phyloP scores from a whole-genome alignment of 2,113 vertebrate genomes.

The Myanophis thanlyinensis region DNA sequence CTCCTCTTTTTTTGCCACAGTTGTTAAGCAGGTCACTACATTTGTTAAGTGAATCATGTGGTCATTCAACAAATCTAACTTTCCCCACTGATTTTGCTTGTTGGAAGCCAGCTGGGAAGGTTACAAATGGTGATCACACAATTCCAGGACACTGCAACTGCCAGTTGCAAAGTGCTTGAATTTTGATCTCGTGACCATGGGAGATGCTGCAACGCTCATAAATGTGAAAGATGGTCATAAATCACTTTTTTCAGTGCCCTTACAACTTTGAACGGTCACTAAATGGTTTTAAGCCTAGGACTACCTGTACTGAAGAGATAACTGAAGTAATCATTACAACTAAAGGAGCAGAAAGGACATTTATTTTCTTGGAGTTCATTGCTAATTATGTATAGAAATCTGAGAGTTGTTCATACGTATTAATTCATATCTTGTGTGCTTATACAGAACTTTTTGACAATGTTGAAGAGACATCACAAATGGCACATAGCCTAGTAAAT shows the following conservation, averaged over 20 bases:
- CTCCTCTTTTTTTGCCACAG: not conserved
- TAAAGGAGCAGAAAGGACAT: not conserved
- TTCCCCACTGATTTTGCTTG: not conserved
- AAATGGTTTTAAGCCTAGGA: not conserved
- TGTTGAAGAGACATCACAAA: constrained; percentile 81
- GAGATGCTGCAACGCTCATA: not conserved
- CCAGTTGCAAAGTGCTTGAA: not conserved
- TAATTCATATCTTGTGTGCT: not conserved
- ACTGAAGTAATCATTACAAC: not conserved
- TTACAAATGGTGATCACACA: not conserved
- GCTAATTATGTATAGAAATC: not conserved
- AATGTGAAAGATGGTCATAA: not conserved
- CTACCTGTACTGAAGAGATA: not conserved
- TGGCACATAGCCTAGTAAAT: constrained; percentile 83
- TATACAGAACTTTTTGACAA: constrained; percentile 86
- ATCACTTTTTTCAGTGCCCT: not conserved
- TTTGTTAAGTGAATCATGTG: not conserved
- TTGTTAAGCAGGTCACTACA: not conserved
- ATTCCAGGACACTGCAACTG: not conserved
- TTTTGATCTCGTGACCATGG: not conserved
- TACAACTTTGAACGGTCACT: not conserved
- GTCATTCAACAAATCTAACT: not conserved
- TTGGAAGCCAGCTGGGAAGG: not conserved
- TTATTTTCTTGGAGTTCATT: not conserved
- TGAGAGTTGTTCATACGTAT: constrained; percentile 6